phyloP scores from a whole-genome alignment of 2,113 vertebrate species.

The Candoia aspera region DNA sequence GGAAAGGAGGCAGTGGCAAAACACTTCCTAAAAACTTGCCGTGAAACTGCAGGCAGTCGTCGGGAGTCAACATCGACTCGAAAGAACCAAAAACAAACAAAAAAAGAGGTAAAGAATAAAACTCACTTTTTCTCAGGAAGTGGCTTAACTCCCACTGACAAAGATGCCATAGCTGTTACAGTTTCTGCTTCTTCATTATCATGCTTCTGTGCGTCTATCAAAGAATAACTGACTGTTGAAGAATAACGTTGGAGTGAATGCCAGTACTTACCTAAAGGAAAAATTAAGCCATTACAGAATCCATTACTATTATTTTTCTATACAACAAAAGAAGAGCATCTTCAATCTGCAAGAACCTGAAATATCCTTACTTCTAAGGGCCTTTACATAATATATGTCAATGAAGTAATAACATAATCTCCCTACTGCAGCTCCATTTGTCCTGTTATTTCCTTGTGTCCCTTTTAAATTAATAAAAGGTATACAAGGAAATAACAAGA shows the following conservation, averaged over 20 bases:
- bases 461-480: too few relatives aligned
- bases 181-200: slow-evolving; percentile 94
- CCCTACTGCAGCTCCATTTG: neutral
- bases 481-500: too few relatives aligned
- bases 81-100: neutral
- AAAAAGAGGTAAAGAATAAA: neutral
- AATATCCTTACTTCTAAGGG: neutral
- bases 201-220: slow-evolving; percentile 87
- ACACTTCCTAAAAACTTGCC: neutral
- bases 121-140: slow-evolving; percentile 86
- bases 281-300: slow-evolving; percentile 24
- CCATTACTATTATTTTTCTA: neutral
- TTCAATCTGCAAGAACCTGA: neutral
- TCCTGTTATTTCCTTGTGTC: neutral
- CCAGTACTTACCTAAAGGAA: slow-evolving; percentile 90
- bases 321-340: neutral
- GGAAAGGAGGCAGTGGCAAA: neutral
- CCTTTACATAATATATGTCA: neutral
- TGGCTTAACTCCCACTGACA: slow-evolving; percentile 91
- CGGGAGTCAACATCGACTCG: neutral
- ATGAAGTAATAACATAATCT: neutral
- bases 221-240: slow-evolving; percentile 83
- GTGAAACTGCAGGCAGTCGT: neutral
- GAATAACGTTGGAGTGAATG: slow-evolving; percentile 83
- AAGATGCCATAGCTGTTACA: slow-evolving; percentile 94